phyloP scores from a whole-genome alignment of 2,113 vertebrate species.

The Eulacestoma nigropectus region DNA sequence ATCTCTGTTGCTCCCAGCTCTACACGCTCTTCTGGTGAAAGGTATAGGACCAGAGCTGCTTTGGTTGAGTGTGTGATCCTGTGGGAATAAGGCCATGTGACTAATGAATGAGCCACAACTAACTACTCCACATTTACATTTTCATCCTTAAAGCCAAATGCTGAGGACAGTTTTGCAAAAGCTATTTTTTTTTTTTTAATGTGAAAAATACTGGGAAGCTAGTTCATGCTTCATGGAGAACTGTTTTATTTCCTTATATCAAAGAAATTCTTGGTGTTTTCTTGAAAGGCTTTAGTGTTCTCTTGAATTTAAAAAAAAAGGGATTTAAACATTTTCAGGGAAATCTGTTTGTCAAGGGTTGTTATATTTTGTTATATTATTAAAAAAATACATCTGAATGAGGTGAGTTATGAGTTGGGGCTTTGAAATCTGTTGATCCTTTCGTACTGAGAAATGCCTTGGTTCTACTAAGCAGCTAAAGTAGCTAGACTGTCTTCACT shows the following conservation, averaged over 20 bases:
- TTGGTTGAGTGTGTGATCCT: not conserved
- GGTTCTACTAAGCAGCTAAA: not conserved
- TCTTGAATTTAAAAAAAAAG: not conserved
- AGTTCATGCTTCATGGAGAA: not conserved
- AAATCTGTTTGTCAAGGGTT: not conserved
- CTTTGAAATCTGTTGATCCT: not conserved
- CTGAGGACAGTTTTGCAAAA: not conserved
- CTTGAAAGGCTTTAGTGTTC: not conserved
- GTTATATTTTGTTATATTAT: not conserved
- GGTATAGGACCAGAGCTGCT: not conserved
- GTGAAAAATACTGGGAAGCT: not conserved
- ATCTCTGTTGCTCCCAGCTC: not conserved
- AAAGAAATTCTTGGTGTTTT: not conserved
- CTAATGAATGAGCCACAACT: not conserved
- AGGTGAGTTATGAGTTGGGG: not conserved
- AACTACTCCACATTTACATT: not conserved
- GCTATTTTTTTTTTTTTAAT: not conserved
- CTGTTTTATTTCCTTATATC: not conserved
- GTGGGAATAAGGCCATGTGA: not conserved
- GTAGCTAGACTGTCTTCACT: not conserved
- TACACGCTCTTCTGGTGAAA: not conserved
- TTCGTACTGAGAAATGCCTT: not conserved
- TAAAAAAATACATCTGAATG: not conserved
- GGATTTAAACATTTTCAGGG: not conserved
- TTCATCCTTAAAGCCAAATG: not conserved